Base-by-base conservation (phyloP, 2,888 invertebrate genomes). In the Asteroscopus sphinx region DNA sequence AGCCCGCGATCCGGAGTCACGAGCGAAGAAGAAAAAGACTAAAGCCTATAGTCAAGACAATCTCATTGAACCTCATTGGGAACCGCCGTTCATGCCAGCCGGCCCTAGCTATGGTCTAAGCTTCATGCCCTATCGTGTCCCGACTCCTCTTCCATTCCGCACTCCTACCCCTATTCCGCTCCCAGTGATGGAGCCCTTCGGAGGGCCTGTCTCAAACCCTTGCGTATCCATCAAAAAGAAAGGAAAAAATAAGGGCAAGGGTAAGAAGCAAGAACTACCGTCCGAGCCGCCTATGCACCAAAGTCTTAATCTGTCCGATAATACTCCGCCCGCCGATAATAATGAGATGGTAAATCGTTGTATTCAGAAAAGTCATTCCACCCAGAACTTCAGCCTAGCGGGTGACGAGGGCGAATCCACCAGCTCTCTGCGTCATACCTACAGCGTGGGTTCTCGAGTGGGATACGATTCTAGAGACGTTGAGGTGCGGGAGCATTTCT, bases 291-390 rank as follows among this genome's bases (percentile, higher is more conserved):
- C 81, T 0, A 57, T 92, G 47, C 88, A 92, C 44, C 88, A 87
- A 3, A 92, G 91, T 46, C 66, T 92, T 3, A 85, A 87, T 1
- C 44, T 88, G 0, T 54, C 83, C 0, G 75, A 78, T 0, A 70
- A 73, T 9, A 44, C 52, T 0, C 17, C 59, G 0, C 66, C 76
- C 0, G 53, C 71, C 0, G 80, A 86, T 42, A 85, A 84, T 51
- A 85, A 85, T 44, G 86, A 87, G 36, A 73, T 78, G 6, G 78
- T 80, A 0, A 83, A 81, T 45, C 79, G 80, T 1, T 73, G 71
- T 32, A 78, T 92, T 12, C 86, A 85, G 15, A 87, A 84, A 30
- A 88, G 89, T 42, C 83, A 82, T 4, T 90, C 90, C 1, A 84
- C 84, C 0, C 87, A 89, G 9, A 85, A 82, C 36, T 87, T 91